Conservation (phyloP, 2,113 vertebrate genomes). For the Colinus virginianus region DNA sequence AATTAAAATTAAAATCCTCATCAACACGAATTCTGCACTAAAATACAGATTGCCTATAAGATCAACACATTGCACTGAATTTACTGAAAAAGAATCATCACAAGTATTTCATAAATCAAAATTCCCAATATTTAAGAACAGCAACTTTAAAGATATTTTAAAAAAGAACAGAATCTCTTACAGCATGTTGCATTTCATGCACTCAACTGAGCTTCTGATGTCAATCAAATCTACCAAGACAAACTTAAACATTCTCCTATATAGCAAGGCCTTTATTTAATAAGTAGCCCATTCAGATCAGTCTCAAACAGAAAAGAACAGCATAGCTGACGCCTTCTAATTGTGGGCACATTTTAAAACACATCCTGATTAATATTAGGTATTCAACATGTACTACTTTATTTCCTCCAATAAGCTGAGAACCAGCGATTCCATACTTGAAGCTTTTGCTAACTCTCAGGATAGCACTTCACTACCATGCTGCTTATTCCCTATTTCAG, state of each 20-base stretch:
- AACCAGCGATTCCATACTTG: neutral
- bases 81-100: neutral
- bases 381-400: neutral
- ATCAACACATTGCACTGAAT: neutral
- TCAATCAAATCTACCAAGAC: neutral
- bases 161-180: neutral
- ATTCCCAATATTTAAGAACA: neutral
- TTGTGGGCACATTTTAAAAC: neutral
- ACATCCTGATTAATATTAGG: neutral
- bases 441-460: neutral
- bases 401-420: neutral
- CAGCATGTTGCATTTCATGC: neutral
- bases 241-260: neutral
- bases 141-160: neutral
- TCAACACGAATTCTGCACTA: neutral
- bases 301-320: neutral
- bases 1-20: neutral
- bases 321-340: neutral
- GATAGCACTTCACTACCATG: neutral
- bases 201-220: neutral
- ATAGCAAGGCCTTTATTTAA: neutral
- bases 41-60: neutral
- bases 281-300: neutral
- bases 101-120: neutral
- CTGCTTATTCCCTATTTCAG: neutral